These are phyloP conservation scores for Vanessa cardui DNA, from an alignment of 2,888 invertebrate genomes.

Conservation along the genomic window DNA sequence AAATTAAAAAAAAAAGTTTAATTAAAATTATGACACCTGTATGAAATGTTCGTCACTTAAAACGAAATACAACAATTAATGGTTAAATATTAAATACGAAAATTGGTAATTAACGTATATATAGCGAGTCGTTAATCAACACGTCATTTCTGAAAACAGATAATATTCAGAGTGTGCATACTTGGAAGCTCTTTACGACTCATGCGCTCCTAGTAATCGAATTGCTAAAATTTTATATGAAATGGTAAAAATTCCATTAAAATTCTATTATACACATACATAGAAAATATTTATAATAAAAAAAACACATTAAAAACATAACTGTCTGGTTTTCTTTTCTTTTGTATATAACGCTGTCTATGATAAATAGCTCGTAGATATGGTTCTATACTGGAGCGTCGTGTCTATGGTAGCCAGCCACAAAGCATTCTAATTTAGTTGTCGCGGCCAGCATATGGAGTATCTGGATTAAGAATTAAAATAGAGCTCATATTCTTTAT, in stretches of 20 bases:
- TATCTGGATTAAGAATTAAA: too few species aligned
- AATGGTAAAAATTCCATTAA: background rate
- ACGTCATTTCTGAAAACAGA: constrained; percentile 1
- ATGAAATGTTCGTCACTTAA: constrained; percentile 6
- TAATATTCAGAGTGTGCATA: background rate
- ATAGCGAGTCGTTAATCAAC: background rate
- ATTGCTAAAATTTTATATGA: constrained; percentile 3
- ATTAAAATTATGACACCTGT: constrained; percentile 22
- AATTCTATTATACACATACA: background rate
- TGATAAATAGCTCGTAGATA: too few species aligned
- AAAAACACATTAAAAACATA: too few species aligned
- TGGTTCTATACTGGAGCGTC: too few species aligned
- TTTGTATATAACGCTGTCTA: too few species aligned
- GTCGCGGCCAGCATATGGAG: too few species aligned
- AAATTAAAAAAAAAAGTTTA: background rate
- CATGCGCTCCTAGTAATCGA: background rate
- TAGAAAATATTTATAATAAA: background rate
- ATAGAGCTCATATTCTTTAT: too few species aligned
- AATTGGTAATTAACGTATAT: constrained; percentile 8
- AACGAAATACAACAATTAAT: constrained; percentile 6
- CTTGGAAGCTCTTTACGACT: background rate
- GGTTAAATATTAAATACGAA: constrained; percentile 2
- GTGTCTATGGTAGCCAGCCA: too few species aligned
- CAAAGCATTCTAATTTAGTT: too few species aligned
- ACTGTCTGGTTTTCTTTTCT: too few species aligned